A percentile compares a stretch with the other conserved stretches of the same genome.
Conservation (phyloP, 2,888 invertebrate genomes). For the Omphaloscelis lunosa region DNA sequence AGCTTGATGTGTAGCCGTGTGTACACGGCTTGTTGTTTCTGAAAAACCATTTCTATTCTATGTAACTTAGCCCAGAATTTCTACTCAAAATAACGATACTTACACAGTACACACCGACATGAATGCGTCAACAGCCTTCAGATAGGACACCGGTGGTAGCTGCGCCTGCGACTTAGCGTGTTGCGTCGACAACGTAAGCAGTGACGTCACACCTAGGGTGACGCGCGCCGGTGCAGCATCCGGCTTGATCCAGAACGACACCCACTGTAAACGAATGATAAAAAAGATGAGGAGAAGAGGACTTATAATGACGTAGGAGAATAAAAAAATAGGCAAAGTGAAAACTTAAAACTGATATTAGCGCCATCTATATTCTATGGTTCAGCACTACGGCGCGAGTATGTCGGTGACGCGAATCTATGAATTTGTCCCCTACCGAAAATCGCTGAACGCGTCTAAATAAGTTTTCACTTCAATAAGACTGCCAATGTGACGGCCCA, state of each 20-base stretch:
- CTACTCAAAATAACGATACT: conserved; percentile 77
- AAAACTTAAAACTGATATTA: too few species aligned
- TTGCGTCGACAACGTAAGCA: conserved; percentile 97
- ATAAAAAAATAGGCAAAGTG: background rate
- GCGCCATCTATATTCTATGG: too few species aligned
- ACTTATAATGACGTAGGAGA: background rate
- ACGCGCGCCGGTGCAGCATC: conserved; percentile 98
- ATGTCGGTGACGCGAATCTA: too few species aligned
- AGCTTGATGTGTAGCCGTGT: too few species aligned
- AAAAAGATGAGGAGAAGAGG: background rate
- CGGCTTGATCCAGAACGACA: conserved; percentile 98
- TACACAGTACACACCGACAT: conserved; percentile 97
- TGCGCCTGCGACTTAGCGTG: conserved; percentile 98
- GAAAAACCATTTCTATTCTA: too few species aligned
- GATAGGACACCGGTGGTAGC: conserved; percentile 97
- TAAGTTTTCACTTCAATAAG: too few species aligned
- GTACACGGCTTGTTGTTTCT: too few species aligned
- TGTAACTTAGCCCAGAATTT: background rate
- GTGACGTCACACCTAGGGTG: conserved; percentile 97
- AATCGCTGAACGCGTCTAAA: too few species aligned
- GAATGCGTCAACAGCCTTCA: conserved; percentile 97
- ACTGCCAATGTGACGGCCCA: too few species aligned
- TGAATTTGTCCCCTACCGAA: too few species aligned
- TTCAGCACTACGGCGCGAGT: too few species aligned
- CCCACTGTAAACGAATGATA: conserved; percentile 92